These are phyloP conservation scores for Neodon shergylaensis DNA, from an alignment of 2,113 vertebrate species.

Conservation along the genomic window DNA sequence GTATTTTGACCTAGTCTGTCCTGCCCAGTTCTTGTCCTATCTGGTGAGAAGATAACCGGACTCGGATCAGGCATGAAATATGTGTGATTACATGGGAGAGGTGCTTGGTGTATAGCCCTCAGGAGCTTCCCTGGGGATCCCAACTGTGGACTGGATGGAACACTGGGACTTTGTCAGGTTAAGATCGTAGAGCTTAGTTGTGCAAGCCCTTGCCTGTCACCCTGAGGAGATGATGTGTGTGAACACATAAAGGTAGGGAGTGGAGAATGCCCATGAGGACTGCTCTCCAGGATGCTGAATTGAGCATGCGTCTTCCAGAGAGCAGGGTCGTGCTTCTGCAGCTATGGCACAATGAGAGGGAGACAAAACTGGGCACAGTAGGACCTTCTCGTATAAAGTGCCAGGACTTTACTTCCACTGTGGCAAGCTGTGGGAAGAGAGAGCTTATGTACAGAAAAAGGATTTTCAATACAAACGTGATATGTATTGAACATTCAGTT, in stretches of 20 bases:
- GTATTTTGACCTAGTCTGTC: background rate
- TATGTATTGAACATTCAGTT: background rate
- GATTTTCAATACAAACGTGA: background rate
- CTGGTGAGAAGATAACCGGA: background rate
- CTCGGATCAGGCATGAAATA: background rate
- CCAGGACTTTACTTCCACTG: background rate
- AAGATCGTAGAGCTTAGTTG: background rate
- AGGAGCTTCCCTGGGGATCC: background rate
- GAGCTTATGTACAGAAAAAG: background rate
- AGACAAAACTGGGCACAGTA: background rate
- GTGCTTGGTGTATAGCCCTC: rapidly evolving
- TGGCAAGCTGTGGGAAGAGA: background rate
- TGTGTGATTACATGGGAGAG: background rate
- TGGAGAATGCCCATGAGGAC: background rate
- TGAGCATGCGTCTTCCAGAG: background rate
- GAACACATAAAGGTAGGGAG: background rate
- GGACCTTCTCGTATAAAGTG: background rate
- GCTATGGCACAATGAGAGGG: background rate
- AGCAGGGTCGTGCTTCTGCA: background rate
- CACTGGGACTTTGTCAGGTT: background rate
- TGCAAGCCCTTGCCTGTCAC: background rate
- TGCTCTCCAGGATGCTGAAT: background rate
- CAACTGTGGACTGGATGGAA: background rate
- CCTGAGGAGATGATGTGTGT: background rate
- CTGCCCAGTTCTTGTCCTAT: rapidly evolving